Base-by-base conservation (phyloP, 1,140 invertebrate genomes). In the Pemphigus obesinymphae region DNA sequence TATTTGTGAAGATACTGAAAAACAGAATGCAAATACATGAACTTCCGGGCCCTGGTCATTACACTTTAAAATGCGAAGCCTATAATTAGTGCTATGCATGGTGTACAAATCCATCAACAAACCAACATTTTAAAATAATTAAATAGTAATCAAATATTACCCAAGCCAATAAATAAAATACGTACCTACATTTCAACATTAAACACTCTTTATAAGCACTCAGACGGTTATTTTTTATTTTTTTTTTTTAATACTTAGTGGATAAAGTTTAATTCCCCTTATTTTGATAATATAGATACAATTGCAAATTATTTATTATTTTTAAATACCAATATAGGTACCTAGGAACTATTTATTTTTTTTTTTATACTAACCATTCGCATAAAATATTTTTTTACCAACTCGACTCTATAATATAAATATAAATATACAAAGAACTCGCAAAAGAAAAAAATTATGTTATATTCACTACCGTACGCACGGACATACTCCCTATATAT, bases 21-120 rank as follows among this genome's bases (percentile, higher is more conserved):
- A 70, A 70, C 23, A 70, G 17, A 70, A 70, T 70, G 66, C 37
- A 70, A 43, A 70, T 70, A 26, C 23, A 70, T 15, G 10, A 26
- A n/a, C 37, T 40, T 70, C 66, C 66, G 66, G 66, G 40, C 37
- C 11, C n/a, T 23, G 23, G 66, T 43, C 37, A 70, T 43, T 70
- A 70, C n/a, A 43, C 66, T 43, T 70, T 40, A 70, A 70, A 70
- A 70, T 40, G 11, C 66, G 7, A 43, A 70, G 17, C 66, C 37
- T 40, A 70, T 70, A 70, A 70, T 23, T 70, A 40, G 66, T 70
- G 26, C n/a, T n/a, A n/a, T n/a, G n/a, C n/a, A n/a, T n/a, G n/a
- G n/a, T n/a, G n/a, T n/a, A n/a, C n/a, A 26, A n/a, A 7, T 13
- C 31, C 29, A 63, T 63, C 31, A 43, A 40, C 37, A 70, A 70